These are phyloP conservation scores for Lamellibrachia columna DNA, from an alignment of 2,888 invertebrate species.

Conservation along the genomic window DNA sequence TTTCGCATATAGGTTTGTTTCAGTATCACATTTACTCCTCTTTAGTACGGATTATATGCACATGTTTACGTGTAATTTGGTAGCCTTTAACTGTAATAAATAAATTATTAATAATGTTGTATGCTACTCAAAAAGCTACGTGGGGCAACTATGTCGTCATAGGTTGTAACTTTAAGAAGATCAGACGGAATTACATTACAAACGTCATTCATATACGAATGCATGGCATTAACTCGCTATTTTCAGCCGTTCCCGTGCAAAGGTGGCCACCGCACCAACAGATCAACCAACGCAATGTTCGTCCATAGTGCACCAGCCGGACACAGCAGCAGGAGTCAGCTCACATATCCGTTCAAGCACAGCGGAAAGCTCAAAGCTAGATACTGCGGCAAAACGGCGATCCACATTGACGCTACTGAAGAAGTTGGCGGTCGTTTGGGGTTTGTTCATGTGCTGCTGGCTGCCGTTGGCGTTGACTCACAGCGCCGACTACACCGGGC, in stretches of 20 bases:
- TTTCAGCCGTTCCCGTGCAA: not conserved
- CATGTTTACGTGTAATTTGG: too few relatives aligned
- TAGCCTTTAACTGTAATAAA: too few relatives aligned
- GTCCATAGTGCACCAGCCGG: not conserved
- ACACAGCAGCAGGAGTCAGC: not conserved
- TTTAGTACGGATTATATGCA: too few relatives aligned
- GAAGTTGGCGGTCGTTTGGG: not conserved
- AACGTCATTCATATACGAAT: not conserved
- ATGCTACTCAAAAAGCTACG: too few relatives aligned
- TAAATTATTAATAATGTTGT: too few relatives aligned
- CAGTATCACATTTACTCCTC: too few relatives aligned
- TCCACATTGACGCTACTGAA: not conserved
- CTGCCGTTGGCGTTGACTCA: not conserved
- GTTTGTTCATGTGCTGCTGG: not conserved
- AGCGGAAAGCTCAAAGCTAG: not conserved
- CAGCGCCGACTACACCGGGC: not conserved
- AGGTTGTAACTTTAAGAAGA: too few relatives aligned
- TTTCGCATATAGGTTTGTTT: too few relatives aligned
- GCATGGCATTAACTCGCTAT: not conserved
- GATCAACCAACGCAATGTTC: not conserved
- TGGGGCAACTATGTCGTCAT: too few relatives aligned
- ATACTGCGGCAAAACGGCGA: not conserved
- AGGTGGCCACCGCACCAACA: not conserved
- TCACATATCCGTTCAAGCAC: not conserved
- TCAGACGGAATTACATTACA: too few relatives aligned